These are phyloP conservation scores for Sericinus montela DNA, from an alignment of 2,888 invertebrate genomes.

Conservation along the genomic window DNA sequence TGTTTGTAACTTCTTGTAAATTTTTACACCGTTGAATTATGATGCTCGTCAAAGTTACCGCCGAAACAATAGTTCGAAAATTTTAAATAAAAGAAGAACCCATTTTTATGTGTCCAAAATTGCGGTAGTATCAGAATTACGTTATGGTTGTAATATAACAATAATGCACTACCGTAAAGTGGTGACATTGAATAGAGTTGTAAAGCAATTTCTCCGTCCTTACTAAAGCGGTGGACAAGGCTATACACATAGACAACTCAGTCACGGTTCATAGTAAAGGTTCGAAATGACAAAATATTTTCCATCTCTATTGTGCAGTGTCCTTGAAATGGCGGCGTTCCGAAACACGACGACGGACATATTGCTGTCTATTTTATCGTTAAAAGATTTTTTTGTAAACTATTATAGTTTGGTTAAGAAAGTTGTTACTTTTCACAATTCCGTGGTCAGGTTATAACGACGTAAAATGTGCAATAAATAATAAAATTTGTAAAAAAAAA, in stretches of 20 bases:
- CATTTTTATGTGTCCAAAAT: conserved; percentile 37
- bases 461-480: conserved; percentile 23
- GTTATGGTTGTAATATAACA: conserved; percentile 55
- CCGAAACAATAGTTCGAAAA: conserved; percentile 22
- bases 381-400: background rate
- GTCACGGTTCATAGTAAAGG: conserved; percentile 24
- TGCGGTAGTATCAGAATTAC: conserved; percentile 58
- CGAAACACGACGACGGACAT: conserved; percentile 4
- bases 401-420: conserved; percentile 13
- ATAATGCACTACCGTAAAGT: conserved; percentile 64
- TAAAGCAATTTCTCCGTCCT: conserved; percentile 43
- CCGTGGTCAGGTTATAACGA: conserved; percentile 22
- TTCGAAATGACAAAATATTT: conserved; percentile 44
- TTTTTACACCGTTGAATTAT: conserved; percentile 17
- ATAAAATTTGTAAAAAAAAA: conserved; percentile 5
- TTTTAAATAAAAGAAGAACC: conserved; percentile 28
- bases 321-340: conserved; percentile 27
- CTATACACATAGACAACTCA: conserved; percentile 21
- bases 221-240: conserved; percentile 31
- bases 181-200: conserved; percentile 40
- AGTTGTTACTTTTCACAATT: conserved; percentile 16
- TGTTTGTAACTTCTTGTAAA: conserved; percentile 15
- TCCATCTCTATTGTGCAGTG: conserved; percentile 25
- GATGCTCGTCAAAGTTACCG: conserved; percentile 26
- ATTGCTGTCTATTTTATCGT: conserved; percentile 9